These are phyloP conservation scores for Micronisus gabar DNA, from an alignment of 2,113 vertebrate genomes.

Conservation along the genomic window DNA sequence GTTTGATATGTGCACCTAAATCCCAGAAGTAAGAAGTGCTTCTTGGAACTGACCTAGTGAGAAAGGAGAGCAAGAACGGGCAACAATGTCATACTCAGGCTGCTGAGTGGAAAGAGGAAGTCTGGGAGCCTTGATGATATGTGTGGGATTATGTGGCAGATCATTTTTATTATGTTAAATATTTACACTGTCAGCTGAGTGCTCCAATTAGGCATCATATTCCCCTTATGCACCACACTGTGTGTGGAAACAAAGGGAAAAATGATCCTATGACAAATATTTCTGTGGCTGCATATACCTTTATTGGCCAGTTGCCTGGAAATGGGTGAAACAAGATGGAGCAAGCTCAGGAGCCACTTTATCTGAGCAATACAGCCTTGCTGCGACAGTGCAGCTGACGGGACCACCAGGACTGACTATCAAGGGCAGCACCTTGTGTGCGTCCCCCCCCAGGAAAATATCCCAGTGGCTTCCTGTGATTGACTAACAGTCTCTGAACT, in stretches of 20 bases:
- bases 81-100: neutral
- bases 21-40: neutral
- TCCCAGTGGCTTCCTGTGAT: neutral
- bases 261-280: neutral
- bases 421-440: neutral
- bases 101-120: neutral
- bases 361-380: neutral
- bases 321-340: neutral
- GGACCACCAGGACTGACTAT: neutral
- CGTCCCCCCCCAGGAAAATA: neutral
- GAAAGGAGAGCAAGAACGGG: neutral
- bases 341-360: neutral
- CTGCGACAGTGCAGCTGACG: neutral
- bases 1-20: neutral
- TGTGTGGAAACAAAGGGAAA: neutral
- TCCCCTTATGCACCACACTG: neutral
- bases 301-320: accelerated
- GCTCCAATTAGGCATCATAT: neutral
- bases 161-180: neutral
- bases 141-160: neutral
- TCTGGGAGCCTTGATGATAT: neutral
- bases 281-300: neutral
- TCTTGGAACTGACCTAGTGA: neutral
- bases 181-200: neutral
- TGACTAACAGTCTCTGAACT: neutral